phyloP scores from a whole-genome alignment of 2,888 invertebrate species.

The Ectemnius lituratus region DNA sequence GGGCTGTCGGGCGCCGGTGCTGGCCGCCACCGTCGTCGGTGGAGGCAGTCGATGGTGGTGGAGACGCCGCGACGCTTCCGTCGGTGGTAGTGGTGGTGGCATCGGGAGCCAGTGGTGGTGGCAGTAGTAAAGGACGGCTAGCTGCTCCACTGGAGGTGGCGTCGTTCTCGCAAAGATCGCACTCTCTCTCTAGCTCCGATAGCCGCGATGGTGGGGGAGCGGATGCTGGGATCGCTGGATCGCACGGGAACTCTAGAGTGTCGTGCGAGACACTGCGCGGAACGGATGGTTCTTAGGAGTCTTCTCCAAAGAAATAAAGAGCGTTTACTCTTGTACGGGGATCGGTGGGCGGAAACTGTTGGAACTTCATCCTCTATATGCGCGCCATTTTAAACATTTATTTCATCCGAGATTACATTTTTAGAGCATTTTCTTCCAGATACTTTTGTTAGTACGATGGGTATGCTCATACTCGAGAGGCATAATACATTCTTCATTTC shows the following conservation, averaged over 20 bases:
- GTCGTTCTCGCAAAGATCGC: background rate
- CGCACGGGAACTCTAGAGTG: conserved; percentile 44
- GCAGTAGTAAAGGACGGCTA: conserved; percentile 15
- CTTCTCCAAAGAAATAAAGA: too few relatives aligned
- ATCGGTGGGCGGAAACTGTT: too few relatives aligned
- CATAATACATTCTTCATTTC: too few relatives aligned
- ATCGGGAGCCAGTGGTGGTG: conserved; percentile 37
- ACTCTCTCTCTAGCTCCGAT: conserved; percentile 2
- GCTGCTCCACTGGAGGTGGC: conserved; percentile 24
- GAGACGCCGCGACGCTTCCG: conserved; percentile 30
- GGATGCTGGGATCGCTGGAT: conserved; percentile 37
- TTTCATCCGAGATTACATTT: too few relatives aligned
- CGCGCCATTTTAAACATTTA: too few relatives aligned
- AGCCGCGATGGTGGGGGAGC: conserved; percentile 50
- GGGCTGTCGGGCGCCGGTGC: conserved; percentile 67
- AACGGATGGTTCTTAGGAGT: conserved; percentile 26
- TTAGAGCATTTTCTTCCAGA: too few relatives aligned
- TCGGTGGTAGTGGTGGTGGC: conserved; percentile 40
- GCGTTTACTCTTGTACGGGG: too few relatives aligned
- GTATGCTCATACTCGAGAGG: too few relatives aligned
- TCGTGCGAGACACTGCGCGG: conserved; percentile 37
- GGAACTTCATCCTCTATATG: too few relatives aligned
- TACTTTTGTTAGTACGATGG: too few relatives aligned
- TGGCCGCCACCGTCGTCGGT: conserved; percentile 18
- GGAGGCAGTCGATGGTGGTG: conserved; percentile 30